phyloP scores from a whole-genome alignment of 2,888 invertebrate genomes.

The Nomada fabriciana region DNA sequence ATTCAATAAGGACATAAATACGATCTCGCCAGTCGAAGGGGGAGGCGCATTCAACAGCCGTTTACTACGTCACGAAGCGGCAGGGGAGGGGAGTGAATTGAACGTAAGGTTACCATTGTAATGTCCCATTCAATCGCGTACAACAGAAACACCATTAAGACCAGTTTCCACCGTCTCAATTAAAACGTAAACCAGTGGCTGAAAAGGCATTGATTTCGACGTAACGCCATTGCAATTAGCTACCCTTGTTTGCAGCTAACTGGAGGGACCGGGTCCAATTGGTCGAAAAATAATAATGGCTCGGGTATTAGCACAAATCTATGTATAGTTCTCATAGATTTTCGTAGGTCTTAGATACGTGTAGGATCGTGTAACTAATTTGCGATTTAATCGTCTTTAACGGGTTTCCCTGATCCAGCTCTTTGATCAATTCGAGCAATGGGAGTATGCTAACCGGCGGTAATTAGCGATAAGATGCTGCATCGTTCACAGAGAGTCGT shows the following conservation, averaged over 20 bases:
- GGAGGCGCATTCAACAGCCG: constrained; percentile 65
- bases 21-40: constrained; percentile 51
- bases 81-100: constrained; percentile 48
- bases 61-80: constrained; percentile 58
- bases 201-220: constrained; percentile 55
- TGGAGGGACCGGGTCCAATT: constrained; percentile 20
- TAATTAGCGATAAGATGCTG: constrained; percentile 8
- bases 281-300: constrained; percentile 34
- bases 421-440: constrained; percentile 15
- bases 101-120: constrained; percentile 68
- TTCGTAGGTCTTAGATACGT: neutral
- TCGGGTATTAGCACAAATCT: neutral
- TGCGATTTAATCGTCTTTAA: constrained; percentile 11
- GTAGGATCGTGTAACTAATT: constrained; percentile 9
- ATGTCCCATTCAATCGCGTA: constrained; percentile 63
- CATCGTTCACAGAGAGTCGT: neutral
- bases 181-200: constrained; percentile 69
- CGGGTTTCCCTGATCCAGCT: constrained; percentile 2
- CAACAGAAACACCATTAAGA: constrained; percentile 72
- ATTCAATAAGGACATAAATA: constrained; percentile 71
- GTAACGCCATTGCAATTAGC: constrained; percentile 37
- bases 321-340: constrained; percentile 5
- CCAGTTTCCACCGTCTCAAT: constrained; percentile 65
- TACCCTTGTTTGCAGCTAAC: constrained; percentile 45
- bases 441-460: neutral